phyloP scores from a whole-genome alignment of 2,113 vertebrate species.

The Dasyornis broadbenti region DNA sequence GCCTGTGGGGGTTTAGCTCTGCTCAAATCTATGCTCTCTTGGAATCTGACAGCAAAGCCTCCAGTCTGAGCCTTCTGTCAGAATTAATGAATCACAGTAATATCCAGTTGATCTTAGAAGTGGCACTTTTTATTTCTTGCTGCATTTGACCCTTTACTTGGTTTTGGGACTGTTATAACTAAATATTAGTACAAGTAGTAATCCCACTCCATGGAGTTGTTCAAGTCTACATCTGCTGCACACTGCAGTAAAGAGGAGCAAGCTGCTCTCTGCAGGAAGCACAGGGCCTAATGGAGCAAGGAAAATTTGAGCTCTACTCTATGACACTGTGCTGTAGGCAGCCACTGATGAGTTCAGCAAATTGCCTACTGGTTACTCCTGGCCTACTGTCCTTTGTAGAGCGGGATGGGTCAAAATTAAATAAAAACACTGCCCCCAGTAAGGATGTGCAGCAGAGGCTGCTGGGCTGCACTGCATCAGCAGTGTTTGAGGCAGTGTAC shows the following conservation, averaged over 20 bases:
- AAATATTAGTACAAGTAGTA: background rate
- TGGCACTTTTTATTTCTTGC: background rate
- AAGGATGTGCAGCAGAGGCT: background rate
- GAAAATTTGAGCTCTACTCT: background rate
- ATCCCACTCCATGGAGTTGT: background rate
- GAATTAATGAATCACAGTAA: background rate
- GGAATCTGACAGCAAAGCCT: slow-evolving; percentile 23
- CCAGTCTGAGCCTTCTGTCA: slow-evolving; percentile 14
- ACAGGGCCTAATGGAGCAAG: background rate
- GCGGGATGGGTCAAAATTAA: background rate
- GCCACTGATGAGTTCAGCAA: background rate
- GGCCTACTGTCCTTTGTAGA: background rate
- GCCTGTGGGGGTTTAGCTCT: background rate
- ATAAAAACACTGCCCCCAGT: background rate
- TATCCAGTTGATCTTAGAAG: background rate
- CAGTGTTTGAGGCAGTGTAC: background rate
- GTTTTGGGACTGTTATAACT: background rate
- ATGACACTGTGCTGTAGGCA: background rate
- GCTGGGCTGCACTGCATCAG: background rate
- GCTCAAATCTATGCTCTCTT: background rate
- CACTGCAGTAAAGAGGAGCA: background rate
- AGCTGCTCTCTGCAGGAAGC: background rate
- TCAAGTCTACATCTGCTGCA: background rate
- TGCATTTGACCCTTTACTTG: background rate
- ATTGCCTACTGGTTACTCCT: background rate